These are phyloP conservation scores for Gymnosoma rotundatum DNA, from an alignment of 2,888 invertebrate species.

Conservation along the genomic window DNA sequence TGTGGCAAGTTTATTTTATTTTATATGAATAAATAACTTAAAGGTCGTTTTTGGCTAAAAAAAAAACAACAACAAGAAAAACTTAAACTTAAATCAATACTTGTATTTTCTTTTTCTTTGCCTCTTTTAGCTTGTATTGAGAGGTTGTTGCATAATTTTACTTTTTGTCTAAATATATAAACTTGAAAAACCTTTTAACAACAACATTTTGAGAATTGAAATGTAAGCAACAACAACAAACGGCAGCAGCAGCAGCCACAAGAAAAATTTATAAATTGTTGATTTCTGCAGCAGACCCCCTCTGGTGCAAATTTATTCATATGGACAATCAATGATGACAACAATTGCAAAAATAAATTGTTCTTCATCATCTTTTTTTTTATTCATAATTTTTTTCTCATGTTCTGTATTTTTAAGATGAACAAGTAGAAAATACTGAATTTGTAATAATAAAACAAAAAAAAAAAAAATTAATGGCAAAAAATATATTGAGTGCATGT, in stretches of 20 bases:
- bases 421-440: constrained; percentile 21
- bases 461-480: neutral
- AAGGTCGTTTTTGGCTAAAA: constrained; percentile 62
- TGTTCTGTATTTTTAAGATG: constrained; percentile 10
- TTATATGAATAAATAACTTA: constrained; percentile 61
- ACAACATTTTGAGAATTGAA: constrained; percentile 54
- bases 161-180: constrained; percentile 66
- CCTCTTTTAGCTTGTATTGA: constrained; percentile 15
- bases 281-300: constrained; percentile 74
- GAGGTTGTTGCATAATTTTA: constrained; percentile 38
- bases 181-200: constrained; percentile 69
- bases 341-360: constrained; percentile 76
- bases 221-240: neutral
- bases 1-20: constrained; percentile 62
- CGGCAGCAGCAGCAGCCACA: constrained; percentile 20
- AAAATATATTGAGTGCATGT: constrained; percentile 39
- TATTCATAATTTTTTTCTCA: constrained; percentile 26
- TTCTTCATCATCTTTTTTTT: constrained; percentile 49
- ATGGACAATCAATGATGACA: constrained; percentile 81
- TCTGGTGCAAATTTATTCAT: constrained; percentile 81
- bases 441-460: constrained; percentile 4
- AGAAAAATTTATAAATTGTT: constrained; percentile 56
- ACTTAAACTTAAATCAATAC: constrained; percentile 67
- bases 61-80: constrained; percentile 16
- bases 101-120: constrained; percentile 21